Base-by-base conservation (phyloP, 2,113 vertebrate genomes). In the Petromus typicus region DNA sequence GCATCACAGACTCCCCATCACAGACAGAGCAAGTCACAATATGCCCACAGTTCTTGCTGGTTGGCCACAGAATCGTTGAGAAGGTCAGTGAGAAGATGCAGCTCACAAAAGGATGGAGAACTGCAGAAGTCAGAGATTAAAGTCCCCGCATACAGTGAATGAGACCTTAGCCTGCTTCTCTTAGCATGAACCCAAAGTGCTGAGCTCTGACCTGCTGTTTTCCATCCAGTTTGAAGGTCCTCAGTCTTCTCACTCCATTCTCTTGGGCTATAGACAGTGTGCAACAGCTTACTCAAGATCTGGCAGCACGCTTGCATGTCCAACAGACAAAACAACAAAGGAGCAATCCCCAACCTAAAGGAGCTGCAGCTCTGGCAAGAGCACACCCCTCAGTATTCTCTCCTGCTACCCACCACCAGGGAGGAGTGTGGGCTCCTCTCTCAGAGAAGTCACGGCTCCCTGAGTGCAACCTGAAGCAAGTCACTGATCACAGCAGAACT, bases 71-170 rank as follows among this genome's bases (percentile, higher is more conserved):
- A 69, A 43, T 48, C 40, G 66, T 86, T 34, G 37, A 43, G 14
- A 59, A 20, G 37, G 56, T 48, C 18, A 13, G 30, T 12, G 25
- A 11, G 17, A 12, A 5, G 37, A 10, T 40, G 13, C 2, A 4
- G 63, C 57, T 91, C 63, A 48, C 13, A 7, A 18, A 61, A 32
- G 54, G 48, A 27, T 34, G 1, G 7, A 63, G 43, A 11, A 45
- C 7, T 2, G 23, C 51, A 6, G 32, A 4, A 7, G 22, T 32
- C 2, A 27, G 66, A 30, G 18, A 30, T n/a, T 12, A 1, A 30
- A 51, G 30, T 7, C 25, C 17, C 40, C 1, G 0, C 43, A 54
- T 48, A 40, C 64, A 3, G 0, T 13, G 27, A 32, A 27, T 7
- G 71, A 30, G 59, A 40, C 20, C 7, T 8, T 5, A 45, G 30